Evolutionary conservation across 2,888 invertebrate genomes (phyloP), one percentile per base, ranked within the genome.

Genomic region (Nesidiocoris tenuis): DNA sequence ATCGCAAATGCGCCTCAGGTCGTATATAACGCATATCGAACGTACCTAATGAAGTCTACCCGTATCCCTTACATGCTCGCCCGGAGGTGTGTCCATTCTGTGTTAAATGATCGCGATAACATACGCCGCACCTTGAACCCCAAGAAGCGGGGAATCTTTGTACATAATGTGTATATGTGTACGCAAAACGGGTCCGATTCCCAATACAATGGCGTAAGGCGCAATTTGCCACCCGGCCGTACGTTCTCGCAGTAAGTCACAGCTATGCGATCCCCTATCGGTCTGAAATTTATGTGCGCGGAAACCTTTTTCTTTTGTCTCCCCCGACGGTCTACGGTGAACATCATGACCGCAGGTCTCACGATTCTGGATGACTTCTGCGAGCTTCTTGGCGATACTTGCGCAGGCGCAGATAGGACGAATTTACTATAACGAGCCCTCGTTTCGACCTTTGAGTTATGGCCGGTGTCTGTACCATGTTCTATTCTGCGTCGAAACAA

Each of bases 101-200:
- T 72, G 72, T 72, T 72, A 72, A 72, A 72, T 72, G 72, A 72
- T 72, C 72, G 72, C 72, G 72, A 72, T 72, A 72, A 72, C 72
- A 72, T 63, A 54, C 61, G 54, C 39, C 39, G 39, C 39, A 39
- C 39, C 39, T 39, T 12, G 59, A 5, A 5, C 59, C 19, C 59
- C 3, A 18, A 19, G 19, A 59, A 59, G 59, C 39, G 5, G 39
- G 39, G 39, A 12, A 39, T 39, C 39, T 39, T 39, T 39, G 5
- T n/a, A n/a, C n/a, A n/a, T n/a, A n/a, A n/a, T n/a, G n/a, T n/a
- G n/a, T n/a, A n/a, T n/a, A n/a, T 39, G 3, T 39, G 39, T 39
- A 39, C 39, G 39, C 12, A 39, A 39, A 70, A n/a, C 54, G 57
- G 22, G 21, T 70, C 70, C 57, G 59, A 23, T 3, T 56, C 70